Base-by-base conservation (phyloP, 1,140 invertebrate genomes). In the Tenebrio molitor region DNA sequence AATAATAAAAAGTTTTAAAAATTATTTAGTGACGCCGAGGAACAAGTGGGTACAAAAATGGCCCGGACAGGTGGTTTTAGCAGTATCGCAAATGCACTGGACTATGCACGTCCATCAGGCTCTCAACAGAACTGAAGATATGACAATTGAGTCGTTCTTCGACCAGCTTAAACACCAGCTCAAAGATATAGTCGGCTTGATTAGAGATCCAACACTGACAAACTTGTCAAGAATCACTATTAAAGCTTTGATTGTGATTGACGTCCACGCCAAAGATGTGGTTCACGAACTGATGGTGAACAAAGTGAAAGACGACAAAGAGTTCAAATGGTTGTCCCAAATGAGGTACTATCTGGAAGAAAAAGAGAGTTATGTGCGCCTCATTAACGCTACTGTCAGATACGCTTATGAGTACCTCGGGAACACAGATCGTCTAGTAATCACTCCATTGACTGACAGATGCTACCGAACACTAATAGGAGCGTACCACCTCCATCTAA, bases 371-470 rank as follows among this genome's bases (percentile, higher is more conserved):
- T 84, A 90, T 63, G 95, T 97, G 0, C 88, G 92, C 78, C 94
- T 97, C 75, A 95, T 95, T 29, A 97, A 97, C 85, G 93, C 95
- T 0, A 91, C 90, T 75, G 89, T 98, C 72, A 87, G 88, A 12
- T 98, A 98, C 81, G 95, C 95, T n/a, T 98, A 98, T 80, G 97
- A 99, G 81, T 99, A 98, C 83, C 85, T 98, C 15, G 95, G 96
- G 0, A 97, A 97, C 80, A 92, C 91, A 6, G 90, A 91, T 6
- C 88, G 95, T 62, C 86, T 98, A 16, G 95, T 96, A 0, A 95
- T 95, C 75, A 96, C 94, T 2, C 93, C 94, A 0, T 82, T 97
- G 33, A 97, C 95, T 0, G 95, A 97, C 85, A 85, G 92, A 34
- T 91, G 90, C 79, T 92, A 92, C 81, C 84, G 90, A 34, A 91